Base-by-base conservation (phyloP, 2,113 vertebrate genomes). In the Rissa tridactyla region DNA sequence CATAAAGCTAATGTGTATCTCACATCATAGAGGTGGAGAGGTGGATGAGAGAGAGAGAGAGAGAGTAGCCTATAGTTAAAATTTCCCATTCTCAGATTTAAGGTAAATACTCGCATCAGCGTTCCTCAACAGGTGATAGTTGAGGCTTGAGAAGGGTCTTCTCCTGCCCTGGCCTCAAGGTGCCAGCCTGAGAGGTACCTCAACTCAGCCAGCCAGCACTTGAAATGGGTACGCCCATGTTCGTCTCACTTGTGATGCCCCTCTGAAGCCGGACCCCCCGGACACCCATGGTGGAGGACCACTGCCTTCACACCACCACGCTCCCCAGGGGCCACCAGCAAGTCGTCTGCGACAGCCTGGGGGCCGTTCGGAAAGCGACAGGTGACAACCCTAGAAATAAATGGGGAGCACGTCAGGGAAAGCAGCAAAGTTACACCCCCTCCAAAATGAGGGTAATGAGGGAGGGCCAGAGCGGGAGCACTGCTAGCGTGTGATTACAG, bases 281-380 rank as follows among this genome's bases (percentile, higher is more conserved):
- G 0, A 64, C 32, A 22, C 17, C 15, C 18, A 2, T 15, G 11
- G 17, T n/a, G 21, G 44, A 79, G 19, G 55, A n/a, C 26, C 65
- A 9, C 51, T 22, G n/a, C 62, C 51, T 30, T 60, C 38, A 23
- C 36, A 32, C 30, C 27, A 2, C 27, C 0, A 0, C 3, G 2
- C 9, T 36, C 18, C 40, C 38, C 68, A 42, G 47, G 10, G 55
- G 52, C 85, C 61, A 68, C 21, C 65, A 68, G 23, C 46, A 90
- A 3, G 52, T 75, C 36, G 19, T 32, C 6, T n/a, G 36, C 2
- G 6, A 15, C n/a, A 71, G 23, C 15, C 19, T 46, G 7, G 65
- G 36, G 36, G 65, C 23, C 6, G 1, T 32, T 61, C 6, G 4
- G 30, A 47, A 30, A 65, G 60, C 0, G 0, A 10, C 3, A 21